Conservation (phyloP, 2,888 invertebrate genomes). For the Sinohyriopsis cumingii region DNA sequence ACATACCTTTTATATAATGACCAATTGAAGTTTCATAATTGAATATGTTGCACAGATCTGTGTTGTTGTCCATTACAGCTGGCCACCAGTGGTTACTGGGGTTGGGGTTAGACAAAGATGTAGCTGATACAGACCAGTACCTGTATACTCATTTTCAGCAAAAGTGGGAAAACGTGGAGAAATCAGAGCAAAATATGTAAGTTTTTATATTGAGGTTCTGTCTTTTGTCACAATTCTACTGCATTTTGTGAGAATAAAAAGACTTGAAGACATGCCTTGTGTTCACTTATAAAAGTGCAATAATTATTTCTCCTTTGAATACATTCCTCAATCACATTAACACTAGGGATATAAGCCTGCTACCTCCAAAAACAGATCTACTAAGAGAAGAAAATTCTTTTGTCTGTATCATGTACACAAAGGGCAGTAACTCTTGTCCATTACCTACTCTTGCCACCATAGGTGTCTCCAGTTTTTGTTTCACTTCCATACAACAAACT, state of each 20-base stretch:
- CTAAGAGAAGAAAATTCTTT: too few relatives aligned
- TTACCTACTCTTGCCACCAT: too few relatives aligned
- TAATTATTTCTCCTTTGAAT: background rate
- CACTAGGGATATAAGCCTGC: too few relatives aligned
- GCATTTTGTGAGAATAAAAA: background rate
- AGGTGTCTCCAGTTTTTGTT: too few relatives aligned
- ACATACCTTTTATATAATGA: too few relatives aligned
- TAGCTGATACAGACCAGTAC: slow-evolving; percentile 81
- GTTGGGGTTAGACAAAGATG: slow-evolving; percentile 78
- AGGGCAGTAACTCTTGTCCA: too few relatives aligned
- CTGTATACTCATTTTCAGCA: slow-evolving; percentile 79
- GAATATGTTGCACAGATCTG: too few relatives aligned
- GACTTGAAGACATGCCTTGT: background rate
- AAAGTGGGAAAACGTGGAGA: slow-evolving; percentile 73
- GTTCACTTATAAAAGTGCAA: background rate
- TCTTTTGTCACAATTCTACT: background rate
- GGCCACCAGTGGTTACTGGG: slow-evolving; percentile 82
- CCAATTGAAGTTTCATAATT: too few relatives aligned
- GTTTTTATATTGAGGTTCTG: slow-evolving; percentile 10
- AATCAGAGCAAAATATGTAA: slow-evolving; percentile 58
- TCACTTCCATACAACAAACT: too few relatives aligned
- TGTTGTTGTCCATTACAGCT: slow-evolving; percentile 70
- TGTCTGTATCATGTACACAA: too few relatives aligned
- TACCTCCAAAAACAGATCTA: too few relatives aligned
- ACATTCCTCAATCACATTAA: too few relatives aligned